phyloP scores from a whole-genome alignment of 2,797 vertebrate genomes.

The Sebastiscus albofasciatus region DNA sequence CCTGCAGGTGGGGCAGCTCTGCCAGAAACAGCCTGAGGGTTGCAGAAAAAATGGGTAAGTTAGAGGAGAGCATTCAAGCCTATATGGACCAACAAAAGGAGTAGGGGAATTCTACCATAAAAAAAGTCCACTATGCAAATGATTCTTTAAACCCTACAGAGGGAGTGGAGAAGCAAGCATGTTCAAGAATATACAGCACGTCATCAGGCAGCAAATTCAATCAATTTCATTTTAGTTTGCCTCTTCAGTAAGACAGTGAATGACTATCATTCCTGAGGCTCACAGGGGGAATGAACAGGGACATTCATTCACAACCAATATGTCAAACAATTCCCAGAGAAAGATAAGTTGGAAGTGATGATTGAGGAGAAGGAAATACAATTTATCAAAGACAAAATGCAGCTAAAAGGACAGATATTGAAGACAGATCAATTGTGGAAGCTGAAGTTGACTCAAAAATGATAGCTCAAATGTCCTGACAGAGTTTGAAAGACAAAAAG shows the following conservation, averaged over 20 bases:
- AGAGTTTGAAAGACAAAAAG: not conserved
- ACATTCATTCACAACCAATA: too few relatives aligned
- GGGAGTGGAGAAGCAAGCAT: too few relatives aligned
- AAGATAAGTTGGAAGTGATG: not conserved
- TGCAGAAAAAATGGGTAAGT: not conserved
- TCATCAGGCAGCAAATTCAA: not conserved
- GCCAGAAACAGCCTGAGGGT: constrained; percentile 87
- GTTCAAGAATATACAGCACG: not conserved
- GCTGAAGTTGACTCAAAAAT: not conserved
- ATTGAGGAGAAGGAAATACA: not conserved
- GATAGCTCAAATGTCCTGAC: not conserved
- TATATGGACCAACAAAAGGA: not conserved
- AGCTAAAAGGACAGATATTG: not conserved
- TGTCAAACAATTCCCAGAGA: not conserved
- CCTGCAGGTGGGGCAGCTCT: constrained; percentile 93
- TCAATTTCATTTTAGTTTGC: not conserved
- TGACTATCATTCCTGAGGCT: not conserved
- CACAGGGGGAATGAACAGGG: too few relatives aligned
- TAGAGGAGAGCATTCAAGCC: not conserved
- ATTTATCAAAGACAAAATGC: not conserved
- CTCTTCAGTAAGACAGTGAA: not conserved
- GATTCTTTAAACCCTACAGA: too few relatives aligned
- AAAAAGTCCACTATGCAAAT: not conserved
- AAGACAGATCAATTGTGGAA: not conserved
- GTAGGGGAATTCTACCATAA: not conserved